Conservation (phyloP, 2,797 vertebrate genomes). For the Sciurus vulgaris region DNA sequence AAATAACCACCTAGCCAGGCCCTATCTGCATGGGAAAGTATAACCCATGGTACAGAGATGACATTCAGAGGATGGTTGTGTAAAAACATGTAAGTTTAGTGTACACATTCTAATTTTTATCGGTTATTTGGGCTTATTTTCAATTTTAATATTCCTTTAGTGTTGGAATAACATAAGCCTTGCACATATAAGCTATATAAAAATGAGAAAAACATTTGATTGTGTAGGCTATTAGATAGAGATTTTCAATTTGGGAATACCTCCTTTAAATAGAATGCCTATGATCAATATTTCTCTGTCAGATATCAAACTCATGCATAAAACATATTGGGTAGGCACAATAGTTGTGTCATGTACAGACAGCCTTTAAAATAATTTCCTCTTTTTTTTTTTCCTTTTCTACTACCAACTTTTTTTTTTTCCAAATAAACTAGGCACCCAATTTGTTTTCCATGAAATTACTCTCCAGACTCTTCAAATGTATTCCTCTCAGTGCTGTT, state of each 20-base stretch:
- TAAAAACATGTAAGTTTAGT: neutral
- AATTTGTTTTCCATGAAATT: slow-evolving; percentile 85
- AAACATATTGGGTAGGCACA: slow-evolving; percentile 14
- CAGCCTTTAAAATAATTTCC: slow-evolving; percentile 23
- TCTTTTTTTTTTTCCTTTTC: slow-evolving; percentile 17
- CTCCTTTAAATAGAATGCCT: neutral
- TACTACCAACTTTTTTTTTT: neutral
- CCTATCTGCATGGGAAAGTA: neutral
- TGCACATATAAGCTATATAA: neutral
- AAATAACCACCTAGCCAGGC: neutral
- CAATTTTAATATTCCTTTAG: neutral
- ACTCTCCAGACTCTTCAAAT: slow-evolving; percentile 81
- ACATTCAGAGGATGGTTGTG: neutral
- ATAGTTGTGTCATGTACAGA: slow-evolving; percentile 50
- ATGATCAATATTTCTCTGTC: slow-evolving; percentile 29
- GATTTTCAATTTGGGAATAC: slow-evolving; percentile 11
- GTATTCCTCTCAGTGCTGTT: slow-evolving; percentile 78
- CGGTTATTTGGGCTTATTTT: neutral
- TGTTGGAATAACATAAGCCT: neutral
- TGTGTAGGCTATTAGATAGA: neutral
- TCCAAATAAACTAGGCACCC: neutral
- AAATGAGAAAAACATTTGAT: slow-evolving; percentile 28
- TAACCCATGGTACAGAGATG: neutral
- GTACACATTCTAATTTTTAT: neutral
- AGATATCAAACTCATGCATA: slow-evolving; percentile 54